phyloP scores from a whole-genome alignment of 2,888 invertebrate genomes.

The Microdon myrmicae region DNA sequence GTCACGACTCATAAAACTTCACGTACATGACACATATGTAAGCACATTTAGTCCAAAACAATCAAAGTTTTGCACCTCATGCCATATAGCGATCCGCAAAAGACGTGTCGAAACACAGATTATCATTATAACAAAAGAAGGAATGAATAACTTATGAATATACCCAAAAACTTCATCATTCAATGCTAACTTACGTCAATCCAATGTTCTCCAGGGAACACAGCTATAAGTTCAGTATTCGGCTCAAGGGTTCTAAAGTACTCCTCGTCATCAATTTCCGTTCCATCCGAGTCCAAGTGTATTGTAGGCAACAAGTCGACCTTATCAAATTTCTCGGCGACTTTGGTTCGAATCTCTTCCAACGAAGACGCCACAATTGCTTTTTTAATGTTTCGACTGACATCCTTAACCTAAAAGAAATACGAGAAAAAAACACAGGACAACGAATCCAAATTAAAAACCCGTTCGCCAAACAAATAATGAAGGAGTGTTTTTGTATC shows the following conservation, averaged over 20 bases:
- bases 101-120: no score
- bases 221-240: constrained; percentile 86
- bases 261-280: constrained; percentile 95
- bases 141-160: no score
- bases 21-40: no score
- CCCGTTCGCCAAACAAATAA: no score
- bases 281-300: constrained; percentile 91
- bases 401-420: constrained; percentile 69
- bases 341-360: constrained; percentile 80
- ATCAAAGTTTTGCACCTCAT: no score
- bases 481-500: no score
- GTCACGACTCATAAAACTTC: no score
- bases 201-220: constrained; percentile 83
- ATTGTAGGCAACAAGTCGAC: constrained; percentile 76
- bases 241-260: constrained; percentile 91
- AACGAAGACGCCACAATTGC: constrained; percentile 83
- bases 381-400: constrained; percentile 81
- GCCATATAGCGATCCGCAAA: no score
- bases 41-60: no score
- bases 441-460: no score
- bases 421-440: no score
- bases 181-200: constrained; percentile 64
- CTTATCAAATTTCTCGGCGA: constrained; percentile 78
- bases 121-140: no score
- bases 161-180: background rate